phyloP scores from a whole-genome alignment of 2,888 invertebrate genomes.

The Neocrepidodera transversa region DNA sequence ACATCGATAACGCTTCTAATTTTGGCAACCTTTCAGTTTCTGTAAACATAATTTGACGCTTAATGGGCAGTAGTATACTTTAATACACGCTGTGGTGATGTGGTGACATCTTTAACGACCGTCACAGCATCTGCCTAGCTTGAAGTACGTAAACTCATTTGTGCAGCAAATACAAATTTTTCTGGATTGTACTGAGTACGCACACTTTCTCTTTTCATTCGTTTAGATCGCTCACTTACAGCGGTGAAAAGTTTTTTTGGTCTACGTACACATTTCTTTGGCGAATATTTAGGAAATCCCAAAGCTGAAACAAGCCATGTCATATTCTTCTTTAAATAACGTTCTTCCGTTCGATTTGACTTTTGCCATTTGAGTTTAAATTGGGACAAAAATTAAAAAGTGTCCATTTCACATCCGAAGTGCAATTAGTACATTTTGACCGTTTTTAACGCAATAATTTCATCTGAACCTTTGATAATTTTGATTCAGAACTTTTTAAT shows the following conservation, averaged over 20 bases:
- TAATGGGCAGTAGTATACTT: not conserved
- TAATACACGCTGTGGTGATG: not conserved
- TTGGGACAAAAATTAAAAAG: no score
- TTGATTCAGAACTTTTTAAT: no score
- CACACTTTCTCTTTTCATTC: not conserved
- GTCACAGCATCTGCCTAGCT: not conserved
- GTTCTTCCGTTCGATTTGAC: slow-evolving; percentile 1
- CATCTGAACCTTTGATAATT: no score
- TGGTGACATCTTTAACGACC: not conserved
- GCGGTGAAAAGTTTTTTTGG: not conserved
- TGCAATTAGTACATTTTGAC: no score
- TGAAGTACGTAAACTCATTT: slow-evolving; percentile 1
- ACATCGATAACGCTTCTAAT: not conserved
- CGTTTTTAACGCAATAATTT: no score
- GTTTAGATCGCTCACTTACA: slow-evolving; percentile 7
- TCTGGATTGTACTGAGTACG: slow-evolving; percentile 6
- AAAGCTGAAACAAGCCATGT: not conserved
- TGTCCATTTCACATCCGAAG: no score
- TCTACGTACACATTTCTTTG: not conserved
- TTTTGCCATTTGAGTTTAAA: no score
- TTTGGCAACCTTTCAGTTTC: not conserved
- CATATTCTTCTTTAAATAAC: not conserved
- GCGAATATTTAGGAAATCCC: not conserved
- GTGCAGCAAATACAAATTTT: no score
- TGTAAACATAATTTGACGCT: not conserved